Conservation (phyloP, 2,797 vertebrate genomes). For the Arnoldichthys spilopterus region DNA sequence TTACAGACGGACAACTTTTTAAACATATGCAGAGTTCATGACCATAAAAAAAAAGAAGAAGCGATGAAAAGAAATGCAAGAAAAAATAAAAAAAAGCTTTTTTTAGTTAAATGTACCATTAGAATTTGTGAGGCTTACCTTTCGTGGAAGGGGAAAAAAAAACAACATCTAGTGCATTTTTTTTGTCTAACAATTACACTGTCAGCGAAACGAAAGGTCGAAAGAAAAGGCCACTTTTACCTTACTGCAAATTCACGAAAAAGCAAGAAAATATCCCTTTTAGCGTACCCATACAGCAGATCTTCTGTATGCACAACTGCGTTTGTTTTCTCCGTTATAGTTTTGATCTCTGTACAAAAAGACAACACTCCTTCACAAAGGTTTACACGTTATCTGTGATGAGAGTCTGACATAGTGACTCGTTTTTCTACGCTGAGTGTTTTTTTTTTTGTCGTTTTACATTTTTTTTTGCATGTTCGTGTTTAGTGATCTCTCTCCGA, state of each 20-base stretch:
- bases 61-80: slow-evolving; percentile 60
- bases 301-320: slow-evolving; percentile 77
- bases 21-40: slow-evolving; percentile 47
- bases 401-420: slow-evolving; percentile 83
- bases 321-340: slow-evolving; percentile 61
- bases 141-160: slow-evolving; percentile 57
- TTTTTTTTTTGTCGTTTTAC: slow-evolving; percentile 35
- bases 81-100: slow-evolving; percentile 41
- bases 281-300: slow-evolving; percentile 87
- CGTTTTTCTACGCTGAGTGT: slow-evolving; percentile 61
- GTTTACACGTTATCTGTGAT: slow-evolving; percentile 74
- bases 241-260: slow-evolving; percentile 83
- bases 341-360: slow-evolving; percentile 83
- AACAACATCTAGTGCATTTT: slow-evolving; percentile 71
- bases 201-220: slow-evolving; percentile 83
- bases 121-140: slow-evolving; percentile 62
- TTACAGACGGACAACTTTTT: slow-evolving; percentile 45
- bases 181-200: slow-evolving; percentile 81
- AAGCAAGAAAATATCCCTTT: slow-evolving; percentile 87
- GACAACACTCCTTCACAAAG: slow-evolving; percentile 81
- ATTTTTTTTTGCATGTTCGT: slow-evolving; percentile 64
- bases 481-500: slow-evolving; percentile 81
- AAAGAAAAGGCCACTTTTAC: slow-evolving; percentile 88
- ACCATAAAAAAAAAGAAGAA: slow-evolving; percentile 48
- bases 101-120: slow-evolving; percentile 63